Percentiles rank a stretch among this genome's conserved stretches.
Evolutionary conservation across 2,113 vertebrate genomes (phyloP).

Genomic region (Cathartes aura): DNA sequence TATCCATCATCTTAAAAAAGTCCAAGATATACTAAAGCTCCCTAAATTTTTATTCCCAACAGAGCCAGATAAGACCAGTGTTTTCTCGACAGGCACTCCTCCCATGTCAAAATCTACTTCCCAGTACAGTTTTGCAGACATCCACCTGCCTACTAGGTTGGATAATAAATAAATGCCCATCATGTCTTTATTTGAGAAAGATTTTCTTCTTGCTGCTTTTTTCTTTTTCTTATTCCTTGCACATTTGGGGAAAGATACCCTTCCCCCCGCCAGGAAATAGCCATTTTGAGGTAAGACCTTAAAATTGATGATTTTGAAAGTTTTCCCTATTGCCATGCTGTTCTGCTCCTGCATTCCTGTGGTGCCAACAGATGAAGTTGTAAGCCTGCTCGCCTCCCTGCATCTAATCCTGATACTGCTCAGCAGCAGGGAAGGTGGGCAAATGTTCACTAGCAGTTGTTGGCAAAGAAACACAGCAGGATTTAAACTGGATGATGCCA

Average conservation of each 20-base stretch:
- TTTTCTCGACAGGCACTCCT: neutral
- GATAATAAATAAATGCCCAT: neutral
- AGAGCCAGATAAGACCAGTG: neutral
- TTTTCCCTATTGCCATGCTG: conserved; percentile 63
- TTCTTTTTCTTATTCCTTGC: neutral
- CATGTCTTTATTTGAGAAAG: neutral
- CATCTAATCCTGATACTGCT: conserved; percentile 70
- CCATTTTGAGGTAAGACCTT: conserved; percentile 56
- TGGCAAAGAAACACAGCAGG: conserved; percentile 75
- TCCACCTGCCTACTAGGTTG: neutral
- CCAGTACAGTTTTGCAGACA: neutral
- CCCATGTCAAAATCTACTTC: conserved; percentile 11
- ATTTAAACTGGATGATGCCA: conserved; percentile 64
- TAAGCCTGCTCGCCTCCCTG: conserved; percentile 65
- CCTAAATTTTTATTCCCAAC: conserved; percentile 35
- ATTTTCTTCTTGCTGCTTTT: neutral
- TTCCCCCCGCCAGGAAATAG: conserved; percentile 16
- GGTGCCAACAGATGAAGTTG: conserved; percentile 72
- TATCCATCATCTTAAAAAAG: conserved; percentile 41
- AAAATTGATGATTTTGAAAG: conserved; percentile 72
- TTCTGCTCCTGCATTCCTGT: conserved; percentile 69
- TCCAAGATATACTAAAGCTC: conserved; percentile 4
- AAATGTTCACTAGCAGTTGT: conserved; percentile 73
- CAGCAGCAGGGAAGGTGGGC: conserved; percentile 73
- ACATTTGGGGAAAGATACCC: neutral